These are phyloP conservation scores for Eumerus sabulonum DNA, from an alignment of 2,888 invertebrate species.

Conservation along the genomic window DNA sequence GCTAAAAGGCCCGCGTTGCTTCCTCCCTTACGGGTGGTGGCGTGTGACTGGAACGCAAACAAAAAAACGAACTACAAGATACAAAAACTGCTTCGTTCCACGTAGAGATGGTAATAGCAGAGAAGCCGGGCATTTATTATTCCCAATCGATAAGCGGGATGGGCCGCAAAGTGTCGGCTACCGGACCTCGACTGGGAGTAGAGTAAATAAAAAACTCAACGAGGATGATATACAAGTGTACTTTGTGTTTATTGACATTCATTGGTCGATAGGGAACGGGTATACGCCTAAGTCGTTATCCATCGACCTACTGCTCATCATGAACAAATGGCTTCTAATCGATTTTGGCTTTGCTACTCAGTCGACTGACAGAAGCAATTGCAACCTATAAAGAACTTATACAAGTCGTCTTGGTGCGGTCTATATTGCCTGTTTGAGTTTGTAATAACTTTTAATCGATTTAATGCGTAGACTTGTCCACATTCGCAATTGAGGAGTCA, in stretches of 20 bases:
- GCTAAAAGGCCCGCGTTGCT: too few relatives aligned
- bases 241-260: not conserved
- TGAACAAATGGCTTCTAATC: constrained; percentile 5
- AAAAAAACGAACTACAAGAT: too few relatives aligned
- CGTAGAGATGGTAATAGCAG: constrained; percentile 8
- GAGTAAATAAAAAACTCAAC: constrained; percentile 18
- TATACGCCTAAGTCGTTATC: constrained; percentile 29
- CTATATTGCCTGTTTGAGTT: not conserved
- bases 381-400: too few relatives aligned
- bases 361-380: not conserved
- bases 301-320: constrained; percentile 15
- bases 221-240: constrained; percentile 15
- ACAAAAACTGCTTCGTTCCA: constrained; percentile 17
- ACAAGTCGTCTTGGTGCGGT: not conserved
- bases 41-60: constrained; percentile 22
- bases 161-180: constrained; percentile 25
- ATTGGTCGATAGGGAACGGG: too few relatives aligned
- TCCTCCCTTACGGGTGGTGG: too few relatives aligned
- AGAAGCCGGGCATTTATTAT: constrained; percentile 42
- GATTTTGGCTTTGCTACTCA: constrained; percentile 4
- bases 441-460: too few relatives aligned
- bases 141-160: constrained; percentile 46
- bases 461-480: too few relatives aligned
- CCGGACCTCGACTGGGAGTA: not conserved
- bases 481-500: not conserved